A percentile compares a stretch with the other conserved stretches of the same genome.
phyloP scores from a whole-genome alignment of 2,113 vertebrate species.

The Micromys minutus region DNA sequence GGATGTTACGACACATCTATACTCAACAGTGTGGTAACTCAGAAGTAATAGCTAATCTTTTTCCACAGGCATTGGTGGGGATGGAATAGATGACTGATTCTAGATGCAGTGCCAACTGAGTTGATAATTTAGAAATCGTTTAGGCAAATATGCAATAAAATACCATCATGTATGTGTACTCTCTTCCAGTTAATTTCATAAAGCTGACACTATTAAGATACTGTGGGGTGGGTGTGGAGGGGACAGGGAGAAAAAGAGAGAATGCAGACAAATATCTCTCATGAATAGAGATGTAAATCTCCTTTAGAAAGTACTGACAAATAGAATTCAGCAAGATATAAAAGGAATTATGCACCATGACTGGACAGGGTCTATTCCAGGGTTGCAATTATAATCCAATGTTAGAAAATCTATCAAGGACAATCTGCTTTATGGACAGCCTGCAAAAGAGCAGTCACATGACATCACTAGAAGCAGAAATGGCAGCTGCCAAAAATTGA shows the following conservation, averaged over 20 bases:
- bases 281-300: not conserved
- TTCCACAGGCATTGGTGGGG: not conserved
- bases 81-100: not conserved
- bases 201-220: not conserved
- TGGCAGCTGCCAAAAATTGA: not conserved
- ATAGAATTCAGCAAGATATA: not conserved
- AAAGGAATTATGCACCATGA: not conserved
- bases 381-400: not conserved
- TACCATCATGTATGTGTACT: not conserved
- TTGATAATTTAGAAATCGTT: not conserved
- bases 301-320: not conserved
- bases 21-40: not conserved
- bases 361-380: not conserved
- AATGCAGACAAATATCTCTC: not conserved
- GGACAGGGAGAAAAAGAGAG: not conserved
- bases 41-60: not conserved
- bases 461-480: not conserved
- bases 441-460: not conserved
- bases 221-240: not conserved
- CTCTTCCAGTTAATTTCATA: not conserved
- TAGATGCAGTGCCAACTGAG: not conserved
- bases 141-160: not conserved
- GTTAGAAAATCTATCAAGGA: not conserved
- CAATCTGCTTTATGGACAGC: not conserved
- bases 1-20: not conserved